Evolutionary conservation across 2,888 invertebrate species (phyloP), one percentile per base, ranked within the genome.

Genomic region (Synanthedon myopaeformis): DNA sequence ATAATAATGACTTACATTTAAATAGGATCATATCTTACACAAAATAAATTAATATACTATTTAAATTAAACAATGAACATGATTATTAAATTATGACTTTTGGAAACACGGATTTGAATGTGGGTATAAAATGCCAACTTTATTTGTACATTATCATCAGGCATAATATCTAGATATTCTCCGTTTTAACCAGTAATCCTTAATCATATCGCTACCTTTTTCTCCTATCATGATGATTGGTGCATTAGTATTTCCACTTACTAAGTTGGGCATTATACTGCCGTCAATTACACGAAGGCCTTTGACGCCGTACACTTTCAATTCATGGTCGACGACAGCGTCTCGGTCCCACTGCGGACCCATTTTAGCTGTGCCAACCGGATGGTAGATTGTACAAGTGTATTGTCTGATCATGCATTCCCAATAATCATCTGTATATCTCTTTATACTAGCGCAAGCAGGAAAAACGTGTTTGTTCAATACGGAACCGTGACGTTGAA

Each of bases 201-300:
- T 96, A 52, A 96, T 93, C 90, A 96, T 89, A 69, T 96, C 96
- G 10, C 96, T 90, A 0, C 94, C 96, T 73, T 96, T 96, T 72
- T 96, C 96, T 0, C 92, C 96, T 51, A 96, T 93, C 96, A 96
- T 96, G 41, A 96, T 95, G 0, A 91, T 91, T 0, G 95, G 95
- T 0, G 94, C 95, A 66, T 95, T 96, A 0, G 95, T 96, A 61
- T 96, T 96, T 0, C 94, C 95, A 61, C 94, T 94, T 0, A 95
- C 94, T 59, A 95, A 79, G 60, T 91, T 94, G 0, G 96, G 96
- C 94, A 96, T 95, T 19, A 95, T 93, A 54, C 94, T 94, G 0
- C 94, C 95, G 67, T 96, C 95, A 57, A 94, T 92, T 0, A 96
- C 95, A 12, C 96, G 82, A 4, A 96, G 76, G 0, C 94, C 94